Evolutionary conservation across 30 jellyfish, hydroid and myxozoan genomes (phyloP), one percentile per base, ranked within the genome.

Genomic region (Aurelia coerulea): DNA sequence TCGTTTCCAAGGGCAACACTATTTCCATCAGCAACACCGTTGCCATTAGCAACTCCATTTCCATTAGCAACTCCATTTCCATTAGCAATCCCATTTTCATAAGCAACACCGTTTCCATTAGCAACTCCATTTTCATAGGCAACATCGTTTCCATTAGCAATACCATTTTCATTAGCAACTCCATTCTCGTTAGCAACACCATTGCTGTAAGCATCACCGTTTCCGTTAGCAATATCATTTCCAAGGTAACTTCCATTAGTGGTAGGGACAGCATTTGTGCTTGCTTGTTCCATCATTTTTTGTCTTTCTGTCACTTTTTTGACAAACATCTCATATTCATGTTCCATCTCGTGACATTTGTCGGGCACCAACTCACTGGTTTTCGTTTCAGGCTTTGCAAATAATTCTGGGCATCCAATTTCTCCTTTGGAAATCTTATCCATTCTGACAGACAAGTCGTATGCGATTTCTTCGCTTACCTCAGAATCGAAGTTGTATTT

Each of bases 311-410:
- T 64, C 62, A 77, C 92, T 54, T 79, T 88, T 35, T 88, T 88
- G 31, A 88, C 64, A 8, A 53, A 14, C 78, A 78, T 70, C 51
- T 89, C 99, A 75, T 85, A 91, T 73, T 95, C 99, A 29, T 82
- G 89, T 33, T 74, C 91, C 87, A 95, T 91, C 54, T 84, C 62
- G 53, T 83, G 82, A 80, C 99, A 95, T 52, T 65, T 80, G 60
- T 96, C 96, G 5, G 89, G 96, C 70, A 96, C 88, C n/a, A 89
- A 68, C 60, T 85, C 68, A 23, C 91, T 82, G 32, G 98, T 89
- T 76, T 95, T 95, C 33, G 99, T 95, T 50, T 95, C 90, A 1
- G 99, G 99, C 41, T 39, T 56, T 7, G 97, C 99, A 71, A 96
- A 91, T 23, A 96, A 78, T 65, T 84, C 96, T 13, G 98, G 98